A percentile compares a stretch with the other conserved stretches of the same genome.
Evolutionary conservation across 2,888 invertebrate genomes (phyloP).

Genomic region (Brenthis daphne): DNA sequence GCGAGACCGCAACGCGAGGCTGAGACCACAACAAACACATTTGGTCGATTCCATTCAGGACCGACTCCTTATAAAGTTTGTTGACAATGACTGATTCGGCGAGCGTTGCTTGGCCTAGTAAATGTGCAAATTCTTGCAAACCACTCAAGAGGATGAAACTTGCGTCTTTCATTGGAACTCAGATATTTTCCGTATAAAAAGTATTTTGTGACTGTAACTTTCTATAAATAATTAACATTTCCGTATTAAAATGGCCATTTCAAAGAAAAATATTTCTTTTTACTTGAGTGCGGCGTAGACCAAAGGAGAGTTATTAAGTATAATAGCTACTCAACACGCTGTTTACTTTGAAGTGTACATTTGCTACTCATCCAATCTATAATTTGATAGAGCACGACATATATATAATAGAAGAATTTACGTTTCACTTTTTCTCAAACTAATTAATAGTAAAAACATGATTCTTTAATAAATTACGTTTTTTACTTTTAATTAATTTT

Average conservation of each 20-base stretch:
- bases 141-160: slow-evolving; percentile 57
- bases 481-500: no score
- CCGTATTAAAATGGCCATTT: neutral
- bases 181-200: slow-evolving; percentile 53
- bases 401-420: no score
- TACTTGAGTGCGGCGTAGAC: no score
- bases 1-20: slow-evolving; percentile 28
- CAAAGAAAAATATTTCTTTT: no score
- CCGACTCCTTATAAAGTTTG: slow-evolving; percentile 66
- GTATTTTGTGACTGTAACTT: slow-evolving; percentile 3
- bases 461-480: no score
- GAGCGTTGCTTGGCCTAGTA: slow-evolving; percentile 45
- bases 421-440: no score
- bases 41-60: slow-evolving; percentile 57
- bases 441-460: no score
- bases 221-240: neutral
- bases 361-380: no score
- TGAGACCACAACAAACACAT: slow-evolving; percentile 70
- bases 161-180: slow-evolving; percentile 59
- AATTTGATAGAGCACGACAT: no score
- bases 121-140: slow-evolving; percentile 61
- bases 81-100: slow-evolving; percentile 75
- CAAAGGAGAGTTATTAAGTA: no score
- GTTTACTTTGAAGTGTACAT: no score
- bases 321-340: no score